Evolutionary conservation across 92 coral and sea anemone genomes (phyloP).

Genomic region (Epizoanthus scotinus): DNA sequence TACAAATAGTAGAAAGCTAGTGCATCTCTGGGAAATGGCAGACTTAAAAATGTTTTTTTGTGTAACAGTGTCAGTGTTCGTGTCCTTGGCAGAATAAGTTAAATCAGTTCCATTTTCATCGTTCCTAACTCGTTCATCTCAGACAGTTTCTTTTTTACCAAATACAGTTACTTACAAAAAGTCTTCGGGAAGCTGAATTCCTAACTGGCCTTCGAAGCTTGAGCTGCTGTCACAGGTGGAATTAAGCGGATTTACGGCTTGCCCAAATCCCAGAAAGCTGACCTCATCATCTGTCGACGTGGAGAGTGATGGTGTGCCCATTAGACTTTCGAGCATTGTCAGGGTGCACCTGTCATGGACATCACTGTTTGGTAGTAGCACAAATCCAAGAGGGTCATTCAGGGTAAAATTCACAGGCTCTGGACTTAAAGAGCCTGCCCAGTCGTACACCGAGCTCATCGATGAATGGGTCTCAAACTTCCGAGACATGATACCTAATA

Average conservation of each 20-base stretch:
- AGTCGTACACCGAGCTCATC: constrained; percentile 62
- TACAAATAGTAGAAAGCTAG: too few relatives aligned
- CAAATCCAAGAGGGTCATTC: constrained; percentile 31
- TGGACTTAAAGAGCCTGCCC: constrained; percentile 55
- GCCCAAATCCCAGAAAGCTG: constrained; percentile 19
- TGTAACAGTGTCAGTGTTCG: too few relatives aligned
- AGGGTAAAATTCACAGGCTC: constrained; percentile 49
- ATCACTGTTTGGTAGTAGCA: constrained; percentile 31
- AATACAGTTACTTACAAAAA: constrained; percentile 1
- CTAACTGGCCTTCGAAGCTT: constrained; percentile 5
- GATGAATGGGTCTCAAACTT: constrained; percentile 39
- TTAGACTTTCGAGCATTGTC: constrained; percentile 13
- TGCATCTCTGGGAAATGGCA: too few relatives aligned
- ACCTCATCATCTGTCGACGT: constrained; percentile 2
- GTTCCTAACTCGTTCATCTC: not conserved
- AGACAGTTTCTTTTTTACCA: not conserved
- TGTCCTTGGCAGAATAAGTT: not conserved
- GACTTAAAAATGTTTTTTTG: too few relatives aligned
- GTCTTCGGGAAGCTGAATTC: constrained; percentile 5
- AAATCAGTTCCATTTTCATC: not conserved
- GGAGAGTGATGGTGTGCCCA: constrained; percentile 18
- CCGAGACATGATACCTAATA: constrained; percentile 50
- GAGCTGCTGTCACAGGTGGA: constrained; percentile 8
- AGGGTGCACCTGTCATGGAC: constrained; percentile 21
- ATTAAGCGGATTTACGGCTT: not conserved